phyloP scores from a whole-genome alignment of 2,888 invertebrate species.

The Muscina levida region DNA sequence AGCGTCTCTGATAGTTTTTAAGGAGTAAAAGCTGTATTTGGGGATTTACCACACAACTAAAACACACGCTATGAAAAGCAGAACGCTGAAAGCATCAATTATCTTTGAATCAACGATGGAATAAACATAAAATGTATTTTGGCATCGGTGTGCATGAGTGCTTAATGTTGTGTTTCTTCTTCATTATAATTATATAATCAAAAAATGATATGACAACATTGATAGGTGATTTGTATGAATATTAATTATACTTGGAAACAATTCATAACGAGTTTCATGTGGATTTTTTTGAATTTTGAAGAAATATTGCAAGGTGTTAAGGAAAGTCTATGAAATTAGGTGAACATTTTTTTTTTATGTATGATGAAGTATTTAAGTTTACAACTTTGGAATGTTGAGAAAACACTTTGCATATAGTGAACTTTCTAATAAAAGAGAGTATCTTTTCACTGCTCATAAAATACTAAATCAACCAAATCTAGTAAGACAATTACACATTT shows the following conservation, averaged over 20 bases:
- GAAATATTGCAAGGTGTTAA: no score
- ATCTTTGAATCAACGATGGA: background rate
- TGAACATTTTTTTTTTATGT: no score
- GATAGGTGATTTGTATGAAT: slow-evolving; percentile 5
- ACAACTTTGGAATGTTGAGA: no score
- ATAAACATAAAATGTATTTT: background rate
- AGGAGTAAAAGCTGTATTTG: background rate
- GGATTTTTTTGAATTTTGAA: background rate
- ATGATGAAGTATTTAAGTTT: no score
- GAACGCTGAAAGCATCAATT: slow-evolving; percentile 9
- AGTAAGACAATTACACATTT: no score
- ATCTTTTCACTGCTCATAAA: no score
- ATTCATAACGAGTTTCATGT: no score
- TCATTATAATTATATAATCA: slow-evolving; percentile 17
- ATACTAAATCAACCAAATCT: no score
- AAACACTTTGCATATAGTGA: no score
- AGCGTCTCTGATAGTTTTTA: no score
- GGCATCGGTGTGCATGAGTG: slow-evolving; percentile 17
- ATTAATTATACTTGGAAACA: slow-evolving; percentile 5
- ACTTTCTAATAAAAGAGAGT: no score
- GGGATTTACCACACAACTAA: slow-evolving; percentile 16
- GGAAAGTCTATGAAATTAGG: no score
- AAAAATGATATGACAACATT: background rate
- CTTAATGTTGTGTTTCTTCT: slow-evolving; percentile 7
- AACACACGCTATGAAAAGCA: background rate